Conservation (phyloP, 2,113 vertebrate genomes). For the Lamprotornis superbus region DNA sequence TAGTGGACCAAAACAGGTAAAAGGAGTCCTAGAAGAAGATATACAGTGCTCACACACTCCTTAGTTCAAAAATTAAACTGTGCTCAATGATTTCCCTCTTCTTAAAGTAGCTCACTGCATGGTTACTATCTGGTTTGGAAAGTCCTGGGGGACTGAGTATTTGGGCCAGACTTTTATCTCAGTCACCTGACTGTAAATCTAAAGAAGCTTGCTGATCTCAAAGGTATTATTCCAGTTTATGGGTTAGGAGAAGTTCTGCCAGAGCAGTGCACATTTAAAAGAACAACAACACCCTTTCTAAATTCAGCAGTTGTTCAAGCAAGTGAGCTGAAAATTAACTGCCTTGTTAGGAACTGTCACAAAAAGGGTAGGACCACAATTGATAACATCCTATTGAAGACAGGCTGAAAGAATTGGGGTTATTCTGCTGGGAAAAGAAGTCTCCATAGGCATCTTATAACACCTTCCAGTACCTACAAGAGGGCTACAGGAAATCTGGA, state of each 20-base stretch:
- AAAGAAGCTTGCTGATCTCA: slow-evolving; percentile 19
- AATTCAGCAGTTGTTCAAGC: not conserved
- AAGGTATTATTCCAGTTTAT: slow-evolving; percentile 19
- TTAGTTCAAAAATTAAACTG: not conserved
- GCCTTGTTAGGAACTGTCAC: not conserved
- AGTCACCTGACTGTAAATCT: not conserved
- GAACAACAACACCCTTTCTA: not conserved
- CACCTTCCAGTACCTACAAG: not conserved
- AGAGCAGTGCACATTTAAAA: not conserved
- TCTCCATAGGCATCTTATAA: not conserved
- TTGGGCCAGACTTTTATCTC: slow-evolving; percentile 25
- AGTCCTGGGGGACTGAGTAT: not conserved
- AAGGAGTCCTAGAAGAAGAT: not conserved
- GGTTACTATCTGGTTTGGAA: not conserved
- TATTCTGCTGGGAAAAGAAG: not conserved
- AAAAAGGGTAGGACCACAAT: not conserved
- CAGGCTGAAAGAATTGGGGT: not conserved
- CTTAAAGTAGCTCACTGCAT: not conserved
- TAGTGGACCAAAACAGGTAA: not conserved
- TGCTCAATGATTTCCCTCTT: not conserved
- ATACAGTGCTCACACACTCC: not conserved
- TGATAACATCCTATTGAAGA: not conserved
- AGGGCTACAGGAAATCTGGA: not conserved
- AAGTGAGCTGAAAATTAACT: not conserved
- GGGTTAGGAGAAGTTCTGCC: not conserved